Percentiles rank a stretch among this genome's conserved stretches.
Conservation (phyloP, 1,140 invertebrate genomes). For the Drosophila repleta region DNA sequence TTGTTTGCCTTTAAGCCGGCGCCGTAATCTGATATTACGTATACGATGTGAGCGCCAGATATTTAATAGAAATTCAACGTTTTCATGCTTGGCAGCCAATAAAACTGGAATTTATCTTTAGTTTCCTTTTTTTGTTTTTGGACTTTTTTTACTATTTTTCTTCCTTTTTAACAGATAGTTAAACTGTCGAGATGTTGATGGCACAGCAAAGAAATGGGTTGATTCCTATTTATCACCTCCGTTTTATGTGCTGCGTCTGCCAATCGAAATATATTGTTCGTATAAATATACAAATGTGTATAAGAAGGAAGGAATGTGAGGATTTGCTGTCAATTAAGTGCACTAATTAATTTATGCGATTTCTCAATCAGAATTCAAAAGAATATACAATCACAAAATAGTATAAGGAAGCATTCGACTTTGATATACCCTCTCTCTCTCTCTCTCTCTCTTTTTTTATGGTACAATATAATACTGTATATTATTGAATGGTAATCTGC, state of each 20-base stretch:
- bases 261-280: conserved; percentile 3
- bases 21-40: conserved; percentile 80
- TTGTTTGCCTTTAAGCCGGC: conserved; percentile 68
- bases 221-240: conserved; percentile 49
- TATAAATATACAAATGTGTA: too few species aligned
- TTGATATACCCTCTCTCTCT: too few species aligned
- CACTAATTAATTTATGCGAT: too few species aligned
- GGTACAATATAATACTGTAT: too few species aligned
- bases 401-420: too few species aligned
- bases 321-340: too few species aligned
- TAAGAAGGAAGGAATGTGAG: too few species aligned
- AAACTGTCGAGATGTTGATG: conserved; percentile 60
- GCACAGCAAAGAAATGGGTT: background rate
- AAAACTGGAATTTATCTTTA: conserved; percentile 55
- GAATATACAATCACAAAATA: too few species aligned
- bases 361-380: too few species aligned
- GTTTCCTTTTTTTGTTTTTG: conserved; percentile 1
- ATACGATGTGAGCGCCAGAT: conserved; percentile 74
- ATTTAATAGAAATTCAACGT: conserved; percentile 80
- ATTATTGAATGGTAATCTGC: too few species aligned
- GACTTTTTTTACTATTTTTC: background rate
- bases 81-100: conserved; percentile 69
- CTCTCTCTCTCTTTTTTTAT: too few species aligned
- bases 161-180: conserved; percentile 56
- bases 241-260: conserved; percentile 13